phyloP scores from a whole-genome alignment of 2,113 vertebrate species.

The Phalacrocorax aristotelis region DNA sequence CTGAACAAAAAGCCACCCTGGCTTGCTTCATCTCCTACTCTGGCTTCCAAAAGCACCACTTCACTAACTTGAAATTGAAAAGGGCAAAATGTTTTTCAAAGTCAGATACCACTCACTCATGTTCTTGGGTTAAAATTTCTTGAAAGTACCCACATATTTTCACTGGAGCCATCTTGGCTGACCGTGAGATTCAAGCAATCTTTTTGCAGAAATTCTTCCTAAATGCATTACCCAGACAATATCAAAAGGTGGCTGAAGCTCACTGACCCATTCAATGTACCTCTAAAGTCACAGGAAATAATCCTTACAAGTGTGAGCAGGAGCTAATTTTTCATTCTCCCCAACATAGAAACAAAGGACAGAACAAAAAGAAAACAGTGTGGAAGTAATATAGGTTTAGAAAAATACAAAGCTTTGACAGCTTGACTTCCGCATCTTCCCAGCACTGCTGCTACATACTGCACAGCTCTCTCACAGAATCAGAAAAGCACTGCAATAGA shows the following conservation, averaged over 20 bases:
- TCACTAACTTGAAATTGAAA: background rate
- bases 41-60: background rate
- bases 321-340: slow-evolving; percentile 71
- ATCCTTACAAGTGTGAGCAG: slow-evolving; percentile 54
- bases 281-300: slow-evolving; percentile 63
- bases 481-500: background rate
- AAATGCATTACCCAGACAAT: slow-evolving; percentile 72
- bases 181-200: background rate
- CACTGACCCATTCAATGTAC: slow-evolving; percentile 74
- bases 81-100: background rate
- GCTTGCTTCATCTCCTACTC: background rate
- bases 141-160: background rate
- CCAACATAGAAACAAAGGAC: slow-evolving; percentile 45
- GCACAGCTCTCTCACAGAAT: background rate
- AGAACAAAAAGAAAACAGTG: slow-evolving; percentile 33
- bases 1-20: background rate
- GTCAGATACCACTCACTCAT: background rate
- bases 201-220: slow-evolving; percentile 51
- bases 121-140: background rate
- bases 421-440: background rate
- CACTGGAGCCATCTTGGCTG: slow-evolving; percentile 37
- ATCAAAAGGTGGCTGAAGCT: slow-evolving; percentile 63
- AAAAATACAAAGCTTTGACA: background rate
- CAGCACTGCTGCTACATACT: background rate
- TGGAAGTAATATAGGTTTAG: background rate